phyloP scores from a whole-genome alignment of 2,797 vertebrate genomes.

The Trematomus bernacchii region DNA sequence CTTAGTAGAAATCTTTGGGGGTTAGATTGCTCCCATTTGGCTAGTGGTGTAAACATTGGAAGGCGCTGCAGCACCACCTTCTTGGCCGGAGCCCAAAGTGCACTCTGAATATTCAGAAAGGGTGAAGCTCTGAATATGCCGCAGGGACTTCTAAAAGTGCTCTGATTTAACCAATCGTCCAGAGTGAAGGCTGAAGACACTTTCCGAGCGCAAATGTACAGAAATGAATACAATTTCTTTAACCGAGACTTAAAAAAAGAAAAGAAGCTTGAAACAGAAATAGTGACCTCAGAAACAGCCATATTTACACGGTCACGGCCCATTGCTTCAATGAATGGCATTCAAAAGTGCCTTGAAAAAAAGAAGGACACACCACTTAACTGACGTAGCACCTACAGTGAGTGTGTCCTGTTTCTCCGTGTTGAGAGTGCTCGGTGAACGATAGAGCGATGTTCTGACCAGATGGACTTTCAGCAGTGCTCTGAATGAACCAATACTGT shows the following conservation, averaged over 20 bases:
- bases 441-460: conserved; percentile 29
- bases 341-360: conserved; percentile 39
- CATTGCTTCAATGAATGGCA: conserved; percentile 22
- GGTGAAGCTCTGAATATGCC: conserved; percentile 53
- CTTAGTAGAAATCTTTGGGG: conserved; percentile 47
- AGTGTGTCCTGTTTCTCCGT: conserved; percentile 16
- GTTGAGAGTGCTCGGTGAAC: conserved; percentile 19
- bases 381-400: conserved; percentile 13
- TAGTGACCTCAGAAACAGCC: conserved; percentile 18
- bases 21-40: conserved; percentile 65
- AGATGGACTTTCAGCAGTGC: conserved; percentile 33
- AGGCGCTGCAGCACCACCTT: conserved; percentile 52
- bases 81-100: conserved; percentile 56
- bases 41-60: conserved; percentile 66
- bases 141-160: conserved; percentile 48
- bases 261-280: conserved; percentile 15
- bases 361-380: conserved; percentile 36
- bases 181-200: conserved; percentile 13
- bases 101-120: conserved; percentile 57
- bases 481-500: conserved; percentile 38
- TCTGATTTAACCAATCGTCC: conserved; percentile 40
- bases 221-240: conserved; percentile 7
- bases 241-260: conserved; percentile 15
- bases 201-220: conserved; percentile 13
- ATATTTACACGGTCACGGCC: conserved; percentile 25